Conservation (phyloP, 2,113 vertebrate species). For the Cathartes aura region DNA sequence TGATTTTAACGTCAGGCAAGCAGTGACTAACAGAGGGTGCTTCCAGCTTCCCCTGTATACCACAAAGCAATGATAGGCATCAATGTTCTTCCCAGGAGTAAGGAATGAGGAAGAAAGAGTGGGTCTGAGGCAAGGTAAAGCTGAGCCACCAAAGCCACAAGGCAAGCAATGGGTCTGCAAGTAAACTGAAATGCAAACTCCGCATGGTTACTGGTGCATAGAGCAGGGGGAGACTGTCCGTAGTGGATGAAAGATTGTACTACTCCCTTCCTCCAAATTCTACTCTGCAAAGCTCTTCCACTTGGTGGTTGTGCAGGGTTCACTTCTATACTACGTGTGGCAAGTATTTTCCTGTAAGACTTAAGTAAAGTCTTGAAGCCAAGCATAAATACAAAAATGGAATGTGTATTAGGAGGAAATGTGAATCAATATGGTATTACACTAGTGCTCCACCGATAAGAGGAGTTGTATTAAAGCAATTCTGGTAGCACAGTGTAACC, state of each 20-base stretch:
- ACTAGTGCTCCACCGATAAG: accelerated
- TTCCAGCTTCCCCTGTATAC: neutral
- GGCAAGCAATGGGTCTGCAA: neutral
- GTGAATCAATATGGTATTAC: neutral
- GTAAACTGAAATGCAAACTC: neutral
- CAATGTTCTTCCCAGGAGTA: neutral
- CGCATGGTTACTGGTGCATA: neutral
- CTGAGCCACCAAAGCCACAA: neutral
- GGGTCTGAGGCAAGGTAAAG: neutral
- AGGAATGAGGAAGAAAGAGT: conserved; percentile 17
- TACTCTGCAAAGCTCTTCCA: neutral
- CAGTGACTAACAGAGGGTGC: conserved; percentile 10
- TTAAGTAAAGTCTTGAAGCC: neutral
- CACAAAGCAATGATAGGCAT: neutral
- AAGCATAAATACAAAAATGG: neutral
- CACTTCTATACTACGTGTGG: neutral
- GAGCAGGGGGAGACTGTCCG: accelerated
- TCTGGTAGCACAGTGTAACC: neutral
- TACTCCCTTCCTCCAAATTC: neutral
- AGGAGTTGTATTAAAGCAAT: neutral
- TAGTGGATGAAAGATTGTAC: neutral
- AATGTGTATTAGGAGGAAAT: neutral
- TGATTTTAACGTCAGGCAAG: conserved; percentile 9
- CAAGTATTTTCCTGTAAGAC: neutral
- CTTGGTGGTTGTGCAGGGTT: neutral